Percentiles rank a stretch among this genome's conserved stretches.
These are phyloP conservation scores for Hippoglossus hippoglossus DNA, from an alignment of 2,797 vertebrate species.

Conservation along the genomic window DNA sequence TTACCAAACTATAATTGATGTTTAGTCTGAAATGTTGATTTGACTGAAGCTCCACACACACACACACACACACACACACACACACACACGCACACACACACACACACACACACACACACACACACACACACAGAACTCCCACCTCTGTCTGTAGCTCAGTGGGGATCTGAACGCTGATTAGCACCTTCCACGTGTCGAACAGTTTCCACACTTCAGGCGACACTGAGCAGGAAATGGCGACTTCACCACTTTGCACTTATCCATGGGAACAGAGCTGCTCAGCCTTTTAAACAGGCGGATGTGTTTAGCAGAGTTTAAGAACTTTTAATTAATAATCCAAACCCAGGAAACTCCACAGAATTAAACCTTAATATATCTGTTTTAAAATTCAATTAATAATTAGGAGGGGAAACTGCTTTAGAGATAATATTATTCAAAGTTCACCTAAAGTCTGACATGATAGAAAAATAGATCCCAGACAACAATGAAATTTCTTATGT, in stretches of 20 bases:
- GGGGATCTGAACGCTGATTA: constrained; percentile 11
- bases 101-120: too few species aligned
- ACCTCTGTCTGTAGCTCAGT: not conserved
- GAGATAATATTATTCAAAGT: not conserved
- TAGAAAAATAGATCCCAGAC: not conserved
- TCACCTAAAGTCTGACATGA: too few species aligned
- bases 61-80: too few species aligned
- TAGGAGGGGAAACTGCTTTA: too few species aligned
- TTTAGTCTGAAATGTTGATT: not conserved
- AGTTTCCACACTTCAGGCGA: constrained; percentile 47
- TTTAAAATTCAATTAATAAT: too few species aligned
- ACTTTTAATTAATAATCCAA: not conserved
- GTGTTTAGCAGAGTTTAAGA: not conserved
- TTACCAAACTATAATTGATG: too few species aligned
- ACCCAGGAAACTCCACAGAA: too few species aligned
- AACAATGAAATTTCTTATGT: not conserved
- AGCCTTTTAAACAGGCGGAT: not conserved
- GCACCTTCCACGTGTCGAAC: constrained; percentile 53
- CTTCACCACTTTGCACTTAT: constrained; percentile 39
- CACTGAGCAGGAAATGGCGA: constrained; percentile 49
- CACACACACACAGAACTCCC: too few species aligned
- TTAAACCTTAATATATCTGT: too few species aligned
- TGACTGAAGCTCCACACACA: not conserved
- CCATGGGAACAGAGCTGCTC: constrained; percentile 32
- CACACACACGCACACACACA: too few species aligned